Base-by-base conservation (phyloP, 2,888 invertebrate species). In the Eustalomyia histrio region DNA sequence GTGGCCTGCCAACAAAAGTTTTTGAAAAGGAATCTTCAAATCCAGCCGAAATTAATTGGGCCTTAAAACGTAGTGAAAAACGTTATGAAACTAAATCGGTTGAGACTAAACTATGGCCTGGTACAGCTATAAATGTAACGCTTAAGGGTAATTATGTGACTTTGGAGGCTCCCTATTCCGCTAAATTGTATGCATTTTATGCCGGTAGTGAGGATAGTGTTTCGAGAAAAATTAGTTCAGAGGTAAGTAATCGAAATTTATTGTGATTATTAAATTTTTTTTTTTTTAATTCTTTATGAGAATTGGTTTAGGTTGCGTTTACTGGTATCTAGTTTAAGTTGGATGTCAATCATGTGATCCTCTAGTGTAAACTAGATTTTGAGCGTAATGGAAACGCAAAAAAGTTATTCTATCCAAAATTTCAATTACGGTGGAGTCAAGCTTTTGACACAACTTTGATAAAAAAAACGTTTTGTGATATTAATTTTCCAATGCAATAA, bases 51-150 rank as follows among this genome's bases (percentile, higher is more conserved):
- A 93, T 95, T 79, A 92, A 93, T 84, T 97, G 96, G 97, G 95
- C 95, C 1, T 92, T 92, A 76, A 92, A 91, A 65, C 91, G 90
- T 55, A 90, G 92, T 64, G 92, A 92, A 61, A 92, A 91, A 65
- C 90, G 92, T 18, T 92, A 91, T 83, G 93, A 94, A 84, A 89
- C 88, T 12, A 90, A 90, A 73, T 87, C 89, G 52, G 92, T 95
- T 17, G 93, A 94, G 87, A 92, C 94, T 79, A 93, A 92, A 86
- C 90, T 97, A 73, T 93, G 94, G 87, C 94, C 95, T 4, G 96
- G 95, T 33, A 96, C 96, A 0, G 96, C 94, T 2, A 94, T 96
- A 65, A 96, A 97, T 88, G 95, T 96, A 0, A 95, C 95, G 0
- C 92, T 97, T 17, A 92, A 92, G 67, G 96, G 95, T 2, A 94